phyloP scores from a whole-genome alignment of 2,797 vertebrate genomes.

The Gymnothorax javanicus region DNA sequence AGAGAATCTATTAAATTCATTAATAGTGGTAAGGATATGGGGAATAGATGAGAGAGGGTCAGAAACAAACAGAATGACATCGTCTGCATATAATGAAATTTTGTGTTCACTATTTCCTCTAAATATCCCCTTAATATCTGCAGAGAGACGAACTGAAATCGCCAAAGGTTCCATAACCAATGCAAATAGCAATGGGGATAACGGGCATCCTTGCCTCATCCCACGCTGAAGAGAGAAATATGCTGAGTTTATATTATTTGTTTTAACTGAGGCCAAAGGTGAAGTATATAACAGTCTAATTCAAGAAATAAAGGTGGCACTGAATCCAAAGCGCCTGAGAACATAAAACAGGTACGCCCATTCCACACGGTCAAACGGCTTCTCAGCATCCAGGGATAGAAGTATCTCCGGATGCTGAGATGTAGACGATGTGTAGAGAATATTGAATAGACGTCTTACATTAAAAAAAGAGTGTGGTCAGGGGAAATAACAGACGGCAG shows the following conservation, averaged over 20 bases:
- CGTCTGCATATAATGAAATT: background rate
- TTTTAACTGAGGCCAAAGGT: background rate
- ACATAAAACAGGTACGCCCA: constrained; percentile 4
- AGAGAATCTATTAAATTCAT: background rate
- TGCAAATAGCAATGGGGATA: constrained; percentile 8
- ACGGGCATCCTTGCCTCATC: background rate
- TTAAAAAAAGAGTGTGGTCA: too few species aligned
- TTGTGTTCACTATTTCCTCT: background rate
- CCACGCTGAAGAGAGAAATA: constrained; percentile 3
- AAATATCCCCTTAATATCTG: background rate
- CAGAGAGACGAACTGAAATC: too few species aligned
- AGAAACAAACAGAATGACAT: background rate
- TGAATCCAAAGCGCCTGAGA: constrained; percentile 11
- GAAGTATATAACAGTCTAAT: background rate
- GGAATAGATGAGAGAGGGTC: background rate
- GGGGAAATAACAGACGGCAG: too few species aligned
- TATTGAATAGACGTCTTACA: too few species aligned
- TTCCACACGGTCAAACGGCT: constrained; percentile 1
- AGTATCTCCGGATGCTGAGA: background rate
- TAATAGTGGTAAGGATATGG: background rate
- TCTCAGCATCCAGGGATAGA: constrained; percentile 15
- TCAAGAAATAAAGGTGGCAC: background rate
- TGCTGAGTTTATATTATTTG: too few species aligned
- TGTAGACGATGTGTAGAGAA: background rate
- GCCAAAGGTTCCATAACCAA: background rate